Evolutionary conservation across 2,888 invertebrate genomes (phyloP), one percentile per base, ranked within the genome.

Genomic region (Cabera pusaria): DNA sequence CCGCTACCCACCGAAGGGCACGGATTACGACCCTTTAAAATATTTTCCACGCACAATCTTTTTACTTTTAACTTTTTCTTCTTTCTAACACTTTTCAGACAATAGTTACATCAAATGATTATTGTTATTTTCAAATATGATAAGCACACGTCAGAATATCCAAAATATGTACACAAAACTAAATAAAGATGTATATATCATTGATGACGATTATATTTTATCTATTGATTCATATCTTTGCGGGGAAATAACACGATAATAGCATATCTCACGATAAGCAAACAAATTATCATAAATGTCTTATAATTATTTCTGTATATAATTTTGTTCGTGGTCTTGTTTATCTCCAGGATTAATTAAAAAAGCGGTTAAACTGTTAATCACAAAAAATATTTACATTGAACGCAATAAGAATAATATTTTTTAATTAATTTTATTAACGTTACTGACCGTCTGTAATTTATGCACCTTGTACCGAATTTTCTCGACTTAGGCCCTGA

Each of bases 221-320:
- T 80, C 72, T 66, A 66, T 66, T 57, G 72, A 78, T 77, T 71
- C 46, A 58, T 82, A 85, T 83, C 81, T 68, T 59, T 59, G 66
- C 61, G 47, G 65, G 72, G 74, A 83, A 82, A 73, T 71, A 56
- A 54, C 50, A 8, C 21, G 49, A 50, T 50, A 50, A 11, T 19
- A 36, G 35, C 29, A 35, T 43, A 43, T 39, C 19, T 17, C 3
- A 4, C 16, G 49, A 46, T 50, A 46, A 46, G 12, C 24, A 33
- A 26, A 29, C 31, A 10, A 41, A 41, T 41, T 41, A 41, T 41
- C 20, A 35, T 34, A 29, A 32, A 25, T 35, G n/a, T 11, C 17
- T 5, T 6, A 9, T 25, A 11, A 11, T 24, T 26, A 31, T 16
- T 17, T 17, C 8, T 18, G 10, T 21, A 17, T 20, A 6, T 10